A percentile compares a stretch with the other conserved stretches of the same genome.
phyloP scores from a whole-genome alignment of 2,888 invertebrate genomes.

The Zele albiditarsus region DNA sequence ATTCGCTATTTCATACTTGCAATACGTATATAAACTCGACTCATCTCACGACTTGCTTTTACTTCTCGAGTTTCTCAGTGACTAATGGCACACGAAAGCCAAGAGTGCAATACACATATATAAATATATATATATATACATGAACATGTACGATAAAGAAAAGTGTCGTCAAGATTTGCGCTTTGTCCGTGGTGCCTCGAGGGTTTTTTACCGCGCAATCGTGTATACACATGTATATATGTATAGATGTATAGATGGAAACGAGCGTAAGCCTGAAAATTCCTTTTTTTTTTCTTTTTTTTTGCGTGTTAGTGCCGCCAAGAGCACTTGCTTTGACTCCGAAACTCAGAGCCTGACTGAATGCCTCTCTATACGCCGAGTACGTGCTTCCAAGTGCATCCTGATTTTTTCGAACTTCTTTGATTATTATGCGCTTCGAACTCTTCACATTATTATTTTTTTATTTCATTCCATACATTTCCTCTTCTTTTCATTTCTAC shows the following conservation, averaged over 20 bases:
- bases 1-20: neutral
- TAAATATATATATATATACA: neutral
- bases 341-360: constrained; percentile 50
- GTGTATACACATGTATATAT: constrained; percentile 33
- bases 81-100: constrained; percentile 52
- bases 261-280: constrained; percentile 38
- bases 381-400: constrained; percentile 67
- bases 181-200: constrained; percentile 36
- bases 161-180: constrained; percentile 39
- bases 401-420: constrained; percentile 63
- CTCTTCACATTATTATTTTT: constrained; percentile 37
- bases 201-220: constrained; percentile 43
- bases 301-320: constrained; percentile 58
- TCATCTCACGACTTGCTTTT: constrained; percentile 36
- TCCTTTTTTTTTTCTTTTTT: constrained; percentile 26
- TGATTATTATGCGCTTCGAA: constrained; percentile 56
- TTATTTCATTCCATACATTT: neutral
- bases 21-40: constrained; percentile 35
- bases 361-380: constrained; percentile 54
- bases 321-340: constrained; percentile 71
- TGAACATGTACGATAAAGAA: constrained; percentile 22
- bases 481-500: neutral
- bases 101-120: constrained; percentile 29
- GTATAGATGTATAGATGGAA: constrained; percentile 31
- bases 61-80: constrained; percentile 44